Conservation (phyloP, 2,113 vertebrate species). For the Poeciliopsis turrubarensis region DNA sequence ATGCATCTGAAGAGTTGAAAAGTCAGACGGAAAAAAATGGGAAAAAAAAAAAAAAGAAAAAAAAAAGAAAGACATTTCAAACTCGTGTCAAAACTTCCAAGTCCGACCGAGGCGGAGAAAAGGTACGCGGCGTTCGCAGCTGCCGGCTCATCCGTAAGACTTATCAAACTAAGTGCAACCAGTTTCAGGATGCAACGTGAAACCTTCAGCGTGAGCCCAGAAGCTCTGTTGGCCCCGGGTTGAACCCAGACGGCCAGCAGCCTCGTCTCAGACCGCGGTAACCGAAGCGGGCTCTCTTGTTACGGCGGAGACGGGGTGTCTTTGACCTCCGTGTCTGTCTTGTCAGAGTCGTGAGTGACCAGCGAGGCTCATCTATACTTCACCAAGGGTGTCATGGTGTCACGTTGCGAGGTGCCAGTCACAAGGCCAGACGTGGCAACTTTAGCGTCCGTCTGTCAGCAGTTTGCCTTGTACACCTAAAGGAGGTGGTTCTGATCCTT, state of each 20-base stretch:
- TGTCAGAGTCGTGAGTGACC: slow-evolving; percentile 68
- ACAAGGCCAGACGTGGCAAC: slow-evolving; percentile 38
- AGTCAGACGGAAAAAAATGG: no score
- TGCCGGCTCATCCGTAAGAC: slow-evolving; percentile 1
- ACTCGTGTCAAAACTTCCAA: not conserved
- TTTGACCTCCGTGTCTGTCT: slow-evolving; percentile 52
- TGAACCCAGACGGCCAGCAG: slow-evolving; percentile 35
- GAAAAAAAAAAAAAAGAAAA: slow-evolving; percentile 21
- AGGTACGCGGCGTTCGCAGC: slow-evolving; percentile 1
- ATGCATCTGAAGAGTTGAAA: not conserved
- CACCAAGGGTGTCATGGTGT: slow-evolving; percentile 55
- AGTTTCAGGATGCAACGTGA: slow-evolving; percentile 51
- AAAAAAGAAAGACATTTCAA: slow-evolving; percentile 12
- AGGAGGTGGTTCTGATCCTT: slow-evolving; percentile 33
- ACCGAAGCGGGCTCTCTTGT: slow-evolving; percentile 61
- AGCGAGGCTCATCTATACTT: slow-evolving; percentile 65
- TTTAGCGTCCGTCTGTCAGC: slow-evolving; percentile 36
- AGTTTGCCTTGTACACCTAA: slow-evolving; percentile 13
- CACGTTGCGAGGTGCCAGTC: slow-evolving; percentile 71
- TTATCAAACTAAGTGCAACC: slow-evolving; percentile 40
- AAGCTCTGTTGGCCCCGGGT: slow-evolving; percentile 30
- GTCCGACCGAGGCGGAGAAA: not conserved
- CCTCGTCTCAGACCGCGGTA: slow-evolving; percentile 43
- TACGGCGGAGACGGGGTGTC: slow-evolving; percentile 40
- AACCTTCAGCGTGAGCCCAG: slow-evolving; percentile 34